Base-by-base conservation (phyloP, 2,113 vertebrate species). In the Tretioscincus oriximinensis region DNA sequence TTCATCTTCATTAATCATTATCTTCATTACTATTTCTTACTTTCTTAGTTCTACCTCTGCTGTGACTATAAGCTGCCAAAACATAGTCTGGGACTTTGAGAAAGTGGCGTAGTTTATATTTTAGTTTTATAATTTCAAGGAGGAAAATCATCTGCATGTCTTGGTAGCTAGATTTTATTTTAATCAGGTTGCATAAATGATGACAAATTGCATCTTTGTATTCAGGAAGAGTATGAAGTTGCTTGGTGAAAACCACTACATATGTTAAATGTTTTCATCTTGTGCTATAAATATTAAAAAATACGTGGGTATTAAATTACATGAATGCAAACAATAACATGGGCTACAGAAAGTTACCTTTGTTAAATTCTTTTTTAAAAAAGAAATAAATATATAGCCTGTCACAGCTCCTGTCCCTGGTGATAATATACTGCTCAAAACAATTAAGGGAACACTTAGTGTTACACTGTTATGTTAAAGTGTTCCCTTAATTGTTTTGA, bases 261-360 rank as follows among this genome's bases (percentile, higher is more conserved):
- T 93, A 94, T 94, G 93, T 93, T 93, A 93, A 94, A 92, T 92
- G 73, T 93, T 93, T 91, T 88, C 89, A 90, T 77, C 82, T 78
- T 90, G 91, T 90, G 89, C 87, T 93, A 92, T 94, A 93, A 95
- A 94, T 95, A 94, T 92, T 41, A 41, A 92, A 94, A 94, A 84
- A 93, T 93, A 90, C 89, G 82, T 87, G 87, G 84, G 77, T 88
- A 92, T 92, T 92, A 93, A 94, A 93, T 93, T 92, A 88, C 21
- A 65, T 74, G 88, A 92, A 81, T 69, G 10, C 88, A 92, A 94
- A 90, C 51, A 81, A 93, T 88, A 35, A 90, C 84, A 90, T 28
- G 79, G 90, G 83, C 90, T 92, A 95, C 92, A 93, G 86, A 89
- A 88, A 93, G 91, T 92, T 91, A 84, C 92, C 94, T 90, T 90